These are phyloP conservation scores for Eidolon dupreanum DNA, from an alignment of 2,797 vertebrate genomes.

Conservation along the genomic window DNA sequence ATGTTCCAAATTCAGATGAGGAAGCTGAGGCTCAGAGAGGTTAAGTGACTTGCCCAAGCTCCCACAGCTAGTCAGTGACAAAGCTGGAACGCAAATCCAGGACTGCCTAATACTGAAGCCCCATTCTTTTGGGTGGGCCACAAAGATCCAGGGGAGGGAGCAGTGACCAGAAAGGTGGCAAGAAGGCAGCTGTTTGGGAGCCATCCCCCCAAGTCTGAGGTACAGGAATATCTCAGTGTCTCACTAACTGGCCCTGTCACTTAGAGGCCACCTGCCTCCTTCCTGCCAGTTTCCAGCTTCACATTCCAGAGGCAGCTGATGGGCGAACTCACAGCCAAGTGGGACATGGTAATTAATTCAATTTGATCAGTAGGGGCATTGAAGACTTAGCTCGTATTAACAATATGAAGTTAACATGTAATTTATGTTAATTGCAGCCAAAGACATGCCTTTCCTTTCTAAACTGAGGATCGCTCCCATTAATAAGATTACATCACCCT, in stretches of 20 bases:
- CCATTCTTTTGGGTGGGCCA: neutral
- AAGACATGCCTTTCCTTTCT: neutral
- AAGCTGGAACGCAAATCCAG: neutral
- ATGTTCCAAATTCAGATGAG: neutral
- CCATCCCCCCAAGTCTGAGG: neutral
- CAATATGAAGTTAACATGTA: conserved; percentile 64
- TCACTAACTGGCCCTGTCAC: too few relatives aligned
- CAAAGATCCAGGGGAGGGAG: neutral
- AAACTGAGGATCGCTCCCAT: neutral
- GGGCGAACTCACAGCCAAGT: neutral
- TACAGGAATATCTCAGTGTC: neutral
- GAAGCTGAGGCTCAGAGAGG: neutral
- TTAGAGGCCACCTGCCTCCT: neutral
- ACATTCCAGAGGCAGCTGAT: neutral
- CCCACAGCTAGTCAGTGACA: neutral
- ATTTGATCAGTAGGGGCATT: neutral
- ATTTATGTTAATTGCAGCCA: conserved; percentile 67
- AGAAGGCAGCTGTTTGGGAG: neutral
- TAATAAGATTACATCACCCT: neutral
- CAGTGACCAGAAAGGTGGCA: neutral
- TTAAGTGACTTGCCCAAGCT: neutral
- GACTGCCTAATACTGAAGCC: neutral
- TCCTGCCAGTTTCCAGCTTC: neutral
- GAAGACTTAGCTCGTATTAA: neutral
- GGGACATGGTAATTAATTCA: conserved; percentile 50